Conservation (phyloP, 2,113 vertebrate genomes). For the Channa argus region DNA sequence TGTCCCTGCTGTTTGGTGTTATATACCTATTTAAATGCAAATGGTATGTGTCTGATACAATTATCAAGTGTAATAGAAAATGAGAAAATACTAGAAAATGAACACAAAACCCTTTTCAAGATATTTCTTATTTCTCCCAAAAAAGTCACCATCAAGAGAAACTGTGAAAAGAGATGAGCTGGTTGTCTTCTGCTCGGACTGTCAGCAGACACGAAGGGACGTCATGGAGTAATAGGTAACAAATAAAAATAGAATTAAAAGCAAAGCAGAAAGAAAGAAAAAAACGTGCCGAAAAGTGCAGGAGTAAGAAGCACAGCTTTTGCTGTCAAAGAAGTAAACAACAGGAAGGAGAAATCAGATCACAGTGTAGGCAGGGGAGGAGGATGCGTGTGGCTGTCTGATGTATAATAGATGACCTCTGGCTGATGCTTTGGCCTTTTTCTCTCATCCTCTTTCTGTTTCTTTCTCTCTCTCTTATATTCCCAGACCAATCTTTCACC, state of each 20-base stretch:
- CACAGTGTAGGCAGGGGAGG: conserved; percentile 8
- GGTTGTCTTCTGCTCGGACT: no score
- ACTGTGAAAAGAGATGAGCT: no score
- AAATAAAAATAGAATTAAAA: no score
- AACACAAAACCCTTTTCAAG: no score
- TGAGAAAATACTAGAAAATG: background rate
- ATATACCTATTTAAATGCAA: no score
- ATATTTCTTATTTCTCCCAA: no score
- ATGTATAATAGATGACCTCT: conserved; percentile 78
- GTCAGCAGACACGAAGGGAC: no score
- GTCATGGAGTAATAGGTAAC: no score
- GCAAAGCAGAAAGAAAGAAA: background rate
- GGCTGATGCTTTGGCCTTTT: conserved; percentile 57
- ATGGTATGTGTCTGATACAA: background rate
- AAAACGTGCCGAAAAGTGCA: background rate
- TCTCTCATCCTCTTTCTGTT: conserved; percentile 38
- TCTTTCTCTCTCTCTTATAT: conserved; percentile 17
- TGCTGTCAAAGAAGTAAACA: conserved; percentile 8
- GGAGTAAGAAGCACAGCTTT: background rate
- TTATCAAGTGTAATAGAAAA: no score
- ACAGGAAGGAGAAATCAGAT: background rate
- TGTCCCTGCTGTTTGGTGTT: no score
- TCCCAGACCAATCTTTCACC: conserved; percentile 3
- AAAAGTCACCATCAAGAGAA: no score
- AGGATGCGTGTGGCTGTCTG: conserved; percentile 25